These are phyloP conservation scores for Diorhabda carinulata DNA, from an alignment of 1,140 invertebrate genomes.

Conservation along the genomic window DNA sequence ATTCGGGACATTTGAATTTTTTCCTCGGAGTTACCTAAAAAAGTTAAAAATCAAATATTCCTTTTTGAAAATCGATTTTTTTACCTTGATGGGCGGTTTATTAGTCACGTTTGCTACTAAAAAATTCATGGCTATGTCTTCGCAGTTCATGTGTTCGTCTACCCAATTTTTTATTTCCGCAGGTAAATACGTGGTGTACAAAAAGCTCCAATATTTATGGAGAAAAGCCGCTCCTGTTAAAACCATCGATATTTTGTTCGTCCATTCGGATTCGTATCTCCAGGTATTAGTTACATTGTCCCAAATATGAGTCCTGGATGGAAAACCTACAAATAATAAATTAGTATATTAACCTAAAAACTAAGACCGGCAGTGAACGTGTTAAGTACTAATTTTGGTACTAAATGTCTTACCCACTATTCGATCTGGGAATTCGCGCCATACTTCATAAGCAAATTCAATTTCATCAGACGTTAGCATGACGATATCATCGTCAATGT, in stretches of 20 bases:
- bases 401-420: constrained; percentile 62
- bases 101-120: constrained; percentile 85
- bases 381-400: background rate
- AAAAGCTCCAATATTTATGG: constrained; percentile 89
- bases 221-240: constrained; percentile 91
- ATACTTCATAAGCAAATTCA: constrained; percentile 85
- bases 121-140: constrained; percentile 95
- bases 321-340: constrained; percentile 61
- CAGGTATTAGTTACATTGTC: constrained; percentile 77
- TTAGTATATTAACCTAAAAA: too few species aligned
- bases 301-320: constrained; percentile 85
- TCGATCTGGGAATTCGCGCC: constrained; percentile 89
- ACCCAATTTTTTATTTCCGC: constrained; percentile 71
- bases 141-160: constrained; percentile 90
- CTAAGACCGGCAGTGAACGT: too few species aligned
- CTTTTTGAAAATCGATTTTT: background rate
- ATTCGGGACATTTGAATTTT: constrained; percentile 96
- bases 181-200: constrained; percentile 81
- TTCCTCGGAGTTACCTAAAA: constrained; percentile 89
- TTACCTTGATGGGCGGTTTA: constrained; percentile 89
- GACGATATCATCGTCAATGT: constrained; percentile 90
- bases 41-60: constrained; percentile 4
- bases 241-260: constrained; percentile 90
- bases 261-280: constrained; percentile 94
- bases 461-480: constrained; percentile 92